phyloP scores from a whole-genome alignment of 1,140 invertebrate genomes.

The Neodiprion pinetum region DNA sequence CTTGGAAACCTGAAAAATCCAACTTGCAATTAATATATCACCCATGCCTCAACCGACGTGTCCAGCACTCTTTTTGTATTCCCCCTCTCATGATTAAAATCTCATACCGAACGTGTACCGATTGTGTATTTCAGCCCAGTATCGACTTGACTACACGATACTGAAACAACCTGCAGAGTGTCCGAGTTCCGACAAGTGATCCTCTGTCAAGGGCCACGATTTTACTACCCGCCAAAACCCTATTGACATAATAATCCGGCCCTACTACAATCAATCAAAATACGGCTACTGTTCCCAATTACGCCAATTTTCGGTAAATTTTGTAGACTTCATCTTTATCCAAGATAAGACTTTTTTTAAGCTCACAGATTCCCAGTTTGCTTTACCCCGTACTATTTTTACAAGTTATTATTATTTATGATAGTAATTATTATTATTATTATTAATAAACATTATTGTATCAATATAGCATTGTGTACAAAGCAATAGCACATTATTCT shows the following conservation, averaged over 20 bases:
- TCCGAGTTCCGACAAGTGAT: constrained; percentile 61
- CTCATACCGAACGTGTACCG: neutral
- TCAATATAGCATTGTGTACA: constrained; percentile 41
- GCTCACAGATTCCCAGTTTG: constrained; percentile 41
- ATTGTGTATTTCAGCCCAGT: constrained; percentile 55
- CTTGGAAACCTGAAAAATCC: too few species aligned
- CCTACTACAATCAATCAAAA: constrained; percentile 36
- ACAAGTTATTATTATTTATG: constrained; percentile 53
- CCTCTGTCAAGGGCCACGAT: constrained; percentile 50
- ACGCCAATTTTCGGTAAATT: constrained; percentile 42
- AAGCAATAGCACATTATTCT: constrained; percentile 37
- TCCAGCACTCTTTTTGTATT: neutral
- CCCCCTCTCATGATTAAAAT: neutral
- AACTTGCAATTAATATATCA: neutral
- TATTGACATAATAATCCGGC: constrained; percentile 37
- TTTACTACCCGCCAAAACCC: constrained; percentile 27
- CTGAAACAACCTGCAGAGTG: constrained; percentile 59
- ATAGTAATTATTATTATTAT: constrained; percentile 49
- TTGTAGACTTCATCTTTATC: constrained; percentile 42
- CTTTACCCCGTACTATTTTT: constrained; percentile 53
- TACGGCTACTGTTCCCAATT: constrained; percentile 38
- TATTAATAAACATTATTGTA: constrained; percentile 33
- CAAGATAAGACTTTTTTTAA: constrained; percentile 44
- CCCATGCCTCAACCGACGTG: neutral
- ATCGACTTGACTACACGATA: constrained; percentile 59